Percentiles rank a stretch among this genome's conserved stretches.
Conservation (phyloP, 2,113 vertebrate genomes). For the Colinus virginianus region DNA sequence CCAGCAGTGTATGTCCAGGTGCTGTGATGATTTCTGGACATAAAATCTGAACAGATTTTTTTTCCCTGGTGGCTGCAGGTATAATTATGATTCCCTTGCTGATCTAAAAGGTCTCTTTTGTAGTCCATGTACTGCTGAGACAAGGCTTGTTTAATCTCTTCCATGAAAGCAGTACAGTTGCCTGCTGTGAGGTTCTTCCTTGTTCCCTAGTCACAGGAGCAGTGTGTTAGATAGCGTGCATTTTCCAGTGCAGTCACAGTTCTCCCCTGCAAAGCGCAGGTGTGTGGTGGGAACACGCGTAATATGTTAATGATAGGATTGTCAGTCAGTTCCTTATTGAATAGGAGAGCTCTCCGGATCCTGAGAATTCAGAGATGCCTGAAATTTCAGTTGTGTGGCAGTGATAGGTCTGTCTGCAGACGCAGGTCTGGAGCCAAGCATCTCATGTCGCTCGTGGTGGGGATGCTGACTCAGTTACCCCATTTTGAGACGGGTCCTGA, state of each 20-base stretch:
- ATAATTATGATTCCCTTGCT: background rate
- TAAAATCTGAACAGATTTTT: background rate
- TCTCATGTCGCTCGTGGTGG: background rate
- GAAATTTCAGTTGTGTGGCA: too few relatives aligned
- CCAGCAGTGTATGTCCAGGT: background rate
- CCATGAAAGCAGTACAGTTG: accelerated
- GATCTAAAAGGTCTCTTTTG: accelerated
- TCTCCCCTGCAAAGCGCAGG: background rate
- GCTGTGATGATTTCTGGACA: background rate
- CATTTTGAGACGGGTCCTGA: background rate
- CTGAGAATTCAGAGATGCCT: background rate
- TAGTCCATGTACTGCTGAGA: accelerated
- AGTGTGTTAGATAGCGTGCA: background rate
- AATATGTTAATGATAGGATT: accelerated
- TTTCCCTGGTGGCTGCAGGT: background rate
- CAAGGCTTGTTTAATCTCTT: background rate
- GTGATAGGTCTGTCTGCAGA: accelerated
- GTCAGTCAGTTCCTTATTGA: background rate
- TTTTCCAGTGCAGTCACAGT: background rate
- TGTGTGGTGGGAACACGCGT: background rate
- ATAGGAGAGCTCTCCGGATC: background rate
- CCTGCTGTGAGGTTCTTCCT: background rate
- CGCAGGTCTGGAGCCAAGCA: background rate
- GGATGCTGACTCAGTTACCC: too few relatives aligned
- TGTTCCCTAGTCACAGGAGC: background rate